Percentiles rank a stretch among this genome's conserved stretches.
These are phyloP conservation scores for Teleiodes luculella DNA, from an alignment of 2,888 invertebrate species.

Conservation along the genomic window DNA sequence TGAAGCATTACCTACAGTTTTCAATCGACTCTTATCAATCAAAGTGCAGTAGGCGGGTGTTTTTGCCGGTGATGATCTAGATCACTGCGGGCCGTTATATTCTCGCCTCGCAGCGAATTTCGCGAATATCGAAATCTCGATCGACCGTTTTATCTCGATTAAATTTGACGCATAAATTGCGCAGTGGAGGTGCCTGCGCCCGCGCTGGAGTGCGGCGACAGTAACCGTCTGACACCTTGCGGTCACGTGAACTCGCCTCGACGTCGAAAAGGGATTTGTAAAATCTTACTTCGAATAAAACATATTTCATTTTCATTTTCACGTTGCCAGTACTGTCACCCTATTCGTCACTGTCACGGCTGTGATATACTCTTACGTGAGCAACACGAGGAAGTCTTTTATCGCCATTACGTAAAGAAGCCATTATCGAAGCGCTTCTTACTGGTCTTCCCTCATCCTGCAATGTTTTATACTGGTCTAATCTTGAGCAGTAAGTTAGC, in stretches of 20 bases:
- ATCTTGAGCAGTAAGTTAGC: slow-evolving; percentile 65
- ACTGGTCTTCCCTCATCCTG: slow-evolving; percentile 41
- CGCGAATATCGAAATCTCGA: slow-evolving; percentile 13
- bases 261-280: no score
- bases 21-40: slow-evolving; percentile 7
- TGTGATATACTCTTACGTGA: slow-evolving; percentile 57
- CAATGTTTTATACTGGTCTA: slow-evolving; percentile 37
- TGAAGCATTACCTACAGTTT: neutral
- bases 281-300: no score
- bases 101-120: slow-evolving; percentile 9
- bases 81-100: slow-evolving; percentile 12
- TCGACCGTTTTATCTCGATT: slow-evolving; percentile 22
- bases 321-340: no score
- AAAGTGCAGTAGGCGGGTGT: slow-evolving; percentile 1
- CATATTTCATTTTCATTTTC: no score
- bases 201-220: slow-evolving; percentile 15
- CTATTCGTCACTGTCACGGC: slow-evolving; percentile 61
- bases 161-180: slow-evolving; percentile 21
- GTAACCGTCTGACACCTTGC: slow-evolving; percentile 23
- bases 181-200: neutral
- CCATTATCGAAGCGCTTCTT: slow-evolving; percentile 53
- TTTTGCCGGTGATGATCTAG: slow-evolving; percentile 12
- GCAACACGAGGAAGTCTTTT: slow-evolving; percentile 58
- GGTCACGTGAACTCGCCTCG: no score
- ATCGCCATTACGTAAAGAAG: slow-evolving; percentile 58